Conservation (phyloP, 2,797 vertebrate species). For the Halcyon badia region DNA sequence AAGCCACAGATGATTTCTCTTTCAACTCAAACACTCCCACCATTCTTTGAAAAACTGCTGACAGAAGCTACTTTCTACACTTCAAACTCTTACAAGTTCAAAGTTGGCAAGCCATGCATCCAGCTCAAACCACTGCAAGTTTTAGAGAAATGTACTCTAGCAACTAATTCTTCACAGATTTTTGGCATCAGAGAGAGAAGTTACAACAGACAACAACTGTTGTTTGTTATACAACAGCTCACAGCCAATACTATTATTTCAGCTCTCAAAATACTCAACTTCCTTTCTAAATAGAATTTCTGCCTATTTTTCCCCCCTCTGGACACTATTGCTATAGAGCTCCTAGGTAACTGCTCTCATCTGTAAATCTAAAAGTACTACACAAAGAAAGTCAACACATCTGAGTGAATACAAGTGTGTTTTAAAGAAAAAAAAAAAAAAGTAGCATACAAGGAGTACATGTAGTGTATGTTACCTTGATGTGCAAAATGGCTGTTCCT, state of each 20-base stretch:
- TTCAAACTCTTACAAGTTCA: background rate
- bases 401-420: background rate
- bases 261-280: background rate
- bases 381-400: background rate
- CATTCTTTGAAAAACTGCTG: background rate
- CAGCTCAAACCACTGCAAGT: background rate
- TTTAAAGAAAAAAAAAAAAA: background rate
- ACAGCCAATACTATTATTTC: background rate
- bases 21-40: background rate
- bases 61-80: background rate
- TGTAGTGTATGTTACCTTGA: constrained; percentile 86
- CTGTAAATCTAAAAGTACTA: background rate
- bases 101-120: background rate
- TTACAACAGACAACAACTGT: background rate
- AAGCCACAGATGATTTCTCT: background rate
- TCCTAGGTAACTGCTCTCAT: background rate
- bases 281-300: background rate
- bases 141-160: background rate
- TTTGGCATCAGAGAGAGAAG: background rate
- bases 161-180: background rate
- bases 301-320: background rate
- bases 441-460: background rate
- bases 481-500: constrained; percentile 94
- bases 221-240: background rate
- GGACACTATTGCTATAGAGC: background rate